Conservation (phyloP, 2,888 invertebrate genomes). For the Trachelus stipa region DNA sequence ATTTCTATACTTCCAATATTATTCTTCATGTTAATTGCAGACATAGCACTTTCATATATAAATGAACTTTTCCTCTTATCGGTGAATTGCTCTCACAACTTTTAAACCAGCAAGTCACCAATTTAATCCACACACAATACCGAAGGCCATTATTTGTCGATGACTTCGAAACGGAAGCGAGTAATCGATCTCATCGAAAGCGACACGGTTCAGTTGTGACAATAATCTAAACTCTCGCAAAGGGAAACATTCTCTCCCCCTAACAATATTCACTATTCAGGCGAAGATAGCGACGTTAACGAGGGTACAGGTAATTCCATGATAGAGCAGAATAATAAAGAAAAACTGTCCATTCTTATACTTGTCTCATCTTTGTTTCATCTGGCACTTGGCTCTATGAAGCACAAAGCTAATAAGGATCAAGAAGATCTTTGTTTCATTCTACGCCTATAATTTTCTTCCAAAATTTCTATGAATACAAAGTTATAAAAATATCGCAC, state of each 20-base stretch:
- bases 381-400: background rate
- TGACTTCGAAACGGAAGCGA: constrained; percentile 26
- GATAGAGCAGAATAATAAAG: background rate
- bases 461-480: background rate
- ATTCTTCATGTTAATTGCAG: background rate
- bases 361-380: background rate
- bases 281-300: background rate
- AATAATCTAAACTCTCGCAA: constrained; percentile 47
- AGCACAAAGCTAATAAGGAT: no score
- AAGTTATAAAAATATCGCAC: background rate
- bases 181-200: constrained; percentile 39
- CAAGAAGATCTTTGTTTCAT: background rate
- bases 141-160: background rate
- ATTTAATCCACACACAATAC: background rate
- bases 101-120: background rate
- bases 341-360: background rate
- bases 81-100: background rate
- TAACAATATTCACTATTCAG: background rate
- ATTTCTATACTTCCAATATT: background rate
- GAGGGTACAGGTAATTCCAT: background rate
- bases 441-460: background rate
- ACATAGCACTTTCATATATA: background rate
- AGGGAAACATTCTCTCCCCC: constrained; percentile 35
- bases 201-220: constrained; percentile 46
- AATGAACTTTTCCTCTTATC: background rate